A percentile compares a stretch with the other conserved stretches of the same genome.
These are phyloP conservation scores for Poeciliopsis presidionis DNA, from an alignment of 2,797 vertebrate species.

Conservation along the genomic window DNA sequence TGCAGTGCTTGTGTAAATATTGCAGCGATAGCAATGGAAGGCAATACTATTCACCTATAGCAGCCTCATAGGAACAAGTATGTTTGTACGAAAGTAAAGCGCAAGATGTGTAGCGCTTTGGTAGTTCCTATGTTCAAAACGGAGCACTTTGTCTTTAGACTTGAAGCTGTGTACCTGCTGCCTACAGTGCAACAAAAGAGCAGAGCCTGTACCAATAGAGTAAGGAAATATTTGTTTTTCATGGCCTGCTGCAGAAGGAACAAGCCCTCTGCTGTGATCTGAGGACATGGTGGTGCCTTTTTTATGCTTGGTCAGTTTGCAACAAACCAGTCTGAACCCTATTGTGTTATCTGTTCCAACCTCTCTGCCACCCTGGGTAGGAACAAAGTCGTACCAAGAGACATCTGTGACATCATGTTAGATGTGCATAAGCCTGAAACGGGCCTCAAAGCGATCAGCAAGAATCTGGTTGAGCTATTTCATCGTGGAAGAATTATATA, in stretches of 20 bases:
- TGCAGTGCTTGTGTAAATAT: not conserved
- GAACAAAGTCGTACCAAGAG: not conserved
- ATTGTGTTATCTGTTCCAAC: not conserved
- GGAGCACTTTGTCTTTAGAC: not conserved
- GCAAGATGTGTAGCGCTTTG: not conserved
- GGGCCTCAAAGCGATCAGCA: not conserved
- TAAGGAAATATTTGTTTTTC: not conserved
- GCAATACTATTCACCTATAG: not conserved
- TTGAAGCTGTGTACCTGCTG: not conserved
- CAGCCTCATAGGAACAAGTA: not conserved
- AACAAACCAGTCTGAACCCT: not conserved
- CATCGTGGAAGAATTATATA: not conserved
- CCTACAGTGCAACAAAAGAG: not conserved
- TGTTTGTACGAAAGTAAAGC: not conserved
- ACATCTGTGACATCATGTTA: not conserved
- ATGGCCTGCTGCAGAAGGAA: not conserved
- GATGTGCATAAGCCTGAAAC: not conserved
- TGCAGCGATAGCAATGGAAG: not conserved
- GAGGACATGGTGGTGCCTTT: not conserved
- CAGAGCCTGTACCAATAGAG: not conserved
- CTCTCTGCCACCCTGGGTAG: not conserved
- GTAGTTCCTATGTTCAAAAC: not conserved
- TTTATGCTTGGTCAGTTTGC: not conserved
- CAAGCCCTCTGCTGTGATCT: not conserved
- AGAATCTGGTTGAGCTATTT: not conserved